Evolutionary conservation across 2,113 vertebrate species (phyloP).

Genomic region (Colistium nudipinnis): DNA sequence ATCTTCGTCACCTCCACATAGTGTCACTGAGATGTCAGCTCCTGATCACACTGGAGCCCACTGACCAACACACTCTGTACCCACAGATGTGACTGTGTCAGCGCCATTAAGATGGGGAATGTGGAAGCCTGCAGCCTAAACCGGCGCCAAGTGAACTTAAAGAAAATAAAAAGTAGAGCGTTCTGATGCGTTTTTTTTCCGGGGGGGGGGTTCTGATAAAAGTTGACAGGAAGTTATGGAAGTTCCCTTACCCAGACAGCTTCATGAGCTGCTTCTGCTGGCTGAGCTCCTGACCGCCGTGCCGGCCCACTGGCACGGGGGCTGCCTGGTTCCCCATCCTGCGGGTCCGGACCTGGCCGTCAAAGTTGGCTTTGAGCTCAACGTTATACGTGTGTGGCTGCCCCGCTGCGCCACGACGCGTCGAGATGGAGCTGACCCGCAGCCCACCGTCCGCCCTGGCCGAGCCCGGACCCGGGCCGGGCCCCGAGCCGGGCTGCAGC

Average conservation of each 20-base stretch:
- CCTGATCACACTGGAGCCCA: neutral
- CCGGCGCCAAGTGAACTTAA: too few relatives aligned
- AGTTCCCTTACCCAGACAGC: constrained; percentile 82
- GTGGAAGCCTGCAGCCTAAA: too few relatives aligned
- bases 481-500: constrained; percentile 83
- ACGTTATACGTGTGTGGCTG: constrained; percentile 83
- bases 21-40: neutral
- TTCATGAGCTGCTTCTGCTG: constrained; percentile 74
- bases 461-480: constrained; percentile 41
- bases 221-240: too few relatives aligned
- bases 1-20: neutral
- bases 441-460: constrained; percentile 70
- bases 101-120: too few relatives aligned
- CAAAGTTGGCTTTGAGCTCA: constrained; percentile 77
- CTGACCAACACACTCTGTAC: too few relatives aligned
- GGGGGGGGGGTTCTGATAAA: too few relatives aligned
- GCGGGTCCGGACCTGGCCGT: constrained; percentile 85
- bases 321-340: constrained; percentile 83
- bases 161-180: too few relatives aligned
- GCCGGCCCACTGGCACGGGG: constrained; percentile 62
- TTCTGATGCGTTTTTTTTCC: too few relatives aligned
- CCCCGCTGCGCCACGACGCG: constrained; percentile 69
- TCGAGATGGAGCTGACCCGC: constrained; percentile 77
- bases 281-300: constrained; percentile 63
- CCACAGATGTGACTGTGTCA: neutral